Base-by-base conservation (phyloP, 2,888 invertebrate genomes). In the Apamea monoglypha region DNA sequence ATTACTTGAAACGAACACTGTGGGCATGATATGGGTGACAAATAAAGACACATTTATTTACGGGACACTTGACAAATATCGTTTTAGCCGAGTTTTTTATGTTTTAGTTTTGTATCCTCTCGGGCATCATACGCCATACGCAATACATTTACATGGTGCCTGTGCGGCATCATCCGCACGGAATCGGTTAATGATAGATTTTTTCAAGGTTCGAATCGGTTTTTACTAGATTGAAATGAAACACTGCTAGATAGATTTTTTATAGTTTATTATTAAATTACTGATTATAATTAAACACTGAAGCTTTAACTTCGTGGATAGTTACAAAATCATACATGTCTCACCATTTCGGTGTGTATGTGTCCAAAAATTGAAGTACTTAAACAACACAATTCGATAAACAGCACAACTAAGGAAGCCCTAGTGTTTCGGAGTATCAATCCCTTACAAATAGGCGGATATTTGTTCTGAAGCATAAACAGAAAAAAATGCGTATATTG, bases 361-460 rank as follows among this genome's bases (percentile, higher is more conserved):
- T 32, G 18, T 29, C 3, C 50, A 67, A 74, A 72, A 56, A 56
- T 70, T 63, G 6, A 53, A 36, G 36, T 66, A n/a, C n/a, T n/a
- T n/a, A 50, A 64, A 64, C 36, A 40, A 67, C 21, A 66, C 36
- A 64, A 53, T 67, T 80, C 3, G 5, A 67, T 61, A 67, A 44
- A 74, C 56, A 74, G 66, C 29, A 32, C 53, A 50, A 59, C 21
- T 56, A 32, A 44, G 16, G 32, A 40, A 50, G 18, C 29, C 25
- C 14, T 70, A 3, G 29, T 56, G 16, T 50, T 66, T 25, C 53
- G 14, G 61, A 68, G 50, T 53, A 63, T 63, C 29, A 16, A n/a
- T 56, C 36, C 5, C 47, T 56, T 36, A 79, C 25, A 32, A 68
- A 73, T 50, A 82, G 74, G 82, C 66, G 56, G 66, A 80, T 53